These are phyloP conservation scores for Littorina saxatilis DNA, from an alignment of 1,140 invertebrate genomes.

Conservation along the genomic window DNA sequence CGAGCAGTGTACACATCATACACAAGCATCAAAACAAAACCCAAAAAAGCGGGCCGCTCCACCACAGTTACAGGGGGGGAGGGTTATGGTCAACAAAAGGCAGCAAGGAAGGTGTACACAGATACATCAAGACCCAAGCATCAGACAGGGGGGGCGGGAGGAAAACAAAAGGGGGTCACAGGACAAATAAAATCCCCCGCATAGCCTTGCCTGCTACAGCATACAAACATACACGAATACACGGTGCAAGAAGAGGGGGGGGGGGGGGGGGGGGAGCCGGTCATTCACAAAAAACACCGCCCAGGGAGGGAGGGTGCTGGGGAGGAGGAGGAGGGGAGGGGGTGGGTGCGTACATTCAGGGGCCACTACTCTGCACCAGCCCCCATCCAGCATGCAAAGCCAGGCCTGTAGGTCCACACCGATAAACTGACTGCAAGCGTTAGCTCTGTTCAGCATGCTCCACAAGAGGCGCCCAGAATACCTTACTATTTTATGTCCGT, in stretches of 20 bases:
- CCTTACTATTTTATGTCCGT: constrained; percentile 63
- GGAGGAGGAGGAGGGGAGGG: not conserved
- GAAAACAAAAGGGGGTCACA: too few relatives aligned
- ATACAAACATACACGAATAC: too few relatives aligned
- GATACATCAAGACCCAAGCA: too few relatives aligned
- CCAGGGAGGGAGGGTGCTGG: not conserved
- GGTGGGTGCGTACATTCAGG: not conserved
- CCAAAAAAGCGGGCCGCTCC: too few relatives aligned
- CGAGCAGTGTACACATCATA: too few relatives aligned
- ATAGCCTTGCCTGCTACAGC: too few relatives aligned
- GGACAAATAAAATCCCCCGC: too few relatives aligned
- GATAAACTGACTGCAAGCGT: constrained; percentile 35
- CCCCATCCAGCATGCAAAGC: constrained; percentile 51
- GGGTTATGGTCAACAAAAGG: too few relatives aligned
- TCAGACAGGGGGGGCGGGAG: too few relatives aligned
- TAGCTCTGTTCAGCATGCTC: constrained; percentile 38
- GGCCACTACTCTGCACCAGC: constrained; percentile 32
- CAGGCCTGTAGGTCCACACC: constrained; percentile 48
- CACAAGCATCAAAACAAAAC: too few relatives aligned
- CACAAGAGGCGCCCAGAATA: constrained; percentile 46
- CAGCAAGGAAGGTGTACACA: too few relatives aligned
- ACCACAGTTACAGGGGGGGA: too few relatives aligned
- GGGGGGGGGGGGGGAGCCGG: not conserved
- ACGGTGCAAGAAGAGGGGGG: not conserved
- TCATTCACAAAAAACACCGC: not conserved